Percentiles rank a stretch among this genome's conserved stretches.
Evolutionary conservation across 2,888 invertebrate genomes (phyloP).

Genomic region (Ophion slaviceki): DNA sequence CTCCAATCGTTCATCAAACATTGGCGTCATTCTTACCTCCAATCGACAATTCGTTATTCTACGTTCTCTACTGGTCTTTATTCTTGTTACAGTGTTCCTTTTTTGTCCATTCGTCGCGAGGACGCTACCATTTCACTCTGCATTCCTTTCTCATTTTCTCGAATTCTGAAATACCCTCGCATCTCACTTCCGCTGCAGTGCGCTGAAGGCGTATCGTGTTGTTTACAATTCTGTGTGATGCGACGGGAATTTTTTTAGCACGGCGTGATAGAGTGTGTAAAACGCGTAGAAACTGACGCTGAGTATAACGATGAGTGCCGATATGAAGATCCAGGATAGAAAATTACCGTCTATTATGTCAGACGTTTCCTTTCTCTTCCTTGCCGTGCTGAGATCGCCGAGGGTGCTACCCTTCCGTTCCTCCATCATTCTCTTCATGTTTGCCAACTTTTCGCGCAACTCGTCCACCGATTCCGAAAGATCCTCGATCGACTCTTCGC

Average conservation of each 20-base stretch:
- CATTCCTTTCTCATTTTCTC: background rate
- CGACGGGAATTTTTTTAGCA: constrained; percentile 92
- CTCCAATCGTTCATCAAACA: background rate
- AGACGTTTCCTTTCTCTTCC: constrained; percentile 78
- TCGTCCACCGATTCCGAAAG: constrained; percentile 91
- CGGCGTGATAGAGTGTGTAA: constrained; percentile 92
- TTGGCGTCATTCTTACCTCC: background rate
- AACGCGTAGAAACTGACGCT: constrained; percentile 94
- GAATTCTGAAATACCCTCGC: background rate
- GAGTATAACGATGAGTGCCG: constrained; percentile 90
- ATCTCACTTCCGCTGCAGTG: background rate
- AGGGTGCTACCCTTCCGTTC: constrained; percentile 86
- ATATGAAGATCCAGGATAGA: constrained; percentile 92
- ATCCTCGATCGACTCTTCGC: constrained; percentile 77
- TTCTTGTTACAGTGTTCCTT: background rate
- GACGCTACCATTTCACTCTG: background rate
- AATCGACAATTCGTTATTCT: background rate
- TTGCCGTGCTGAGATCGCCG: constrained; percentile 83
- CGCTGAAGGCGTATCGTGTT: background rate
- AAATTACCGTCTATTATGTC: constrained; percentile 92
- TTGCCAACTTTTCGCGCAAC: constrained; percentile 89
- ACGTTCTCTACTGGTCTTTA: background rate
- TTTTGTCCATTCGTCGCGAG: background rate
- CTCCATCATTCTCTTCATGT: constrained; percentile 93
- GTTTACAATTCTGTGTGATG: constrained; percentile 91